These are phyloP conservation scores for Diadromus collaris DNA, from an alignment of 2,888 invertebrate species.

Conservation along the genomic window DNA sequence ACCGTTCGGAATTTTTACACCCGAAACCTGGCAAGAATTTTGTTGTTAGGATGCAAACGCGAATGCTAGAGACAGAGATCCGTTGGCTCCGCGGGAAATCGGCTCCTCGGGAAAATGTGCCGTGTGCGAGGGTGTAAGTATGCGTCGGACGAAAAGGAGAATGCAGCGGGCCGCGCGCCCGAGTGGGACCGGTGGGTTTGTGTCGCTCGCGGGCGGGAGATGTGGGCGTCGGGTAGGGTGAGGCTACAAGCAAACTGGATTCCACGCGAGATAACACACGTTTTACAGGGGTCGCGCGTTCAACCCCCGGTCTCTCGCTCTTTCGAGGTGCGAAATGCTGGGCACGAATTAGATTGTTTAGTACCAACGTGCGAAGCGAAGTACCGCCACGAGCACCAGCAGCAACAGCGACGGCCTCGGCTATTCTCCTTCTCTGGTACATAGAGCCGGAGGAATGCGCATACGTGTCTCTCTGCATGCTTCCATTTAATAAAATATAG, in stretches of 20 bases:
- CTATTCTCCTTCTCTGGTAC: neutral
- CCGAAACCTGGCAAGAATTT: slow-evolving; percentile 67
- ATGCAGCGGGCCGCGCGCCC: neutral
- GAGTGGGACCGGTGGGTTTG: neutral
- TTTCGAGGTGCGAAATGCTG: slow-evolving; percentile 57
- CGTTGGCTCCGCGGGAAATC: slow-evolving; percentile 13
- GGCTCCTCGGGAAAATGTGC: neutral
- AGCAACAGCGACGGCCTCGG: neutral
- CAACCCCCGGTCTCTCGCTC: slow-evolving; percentile 2
- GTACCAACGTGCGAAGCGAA: slow-evolving; percentile 53
- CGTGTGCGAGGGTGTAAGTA: neutral
- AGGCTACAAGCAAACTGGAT: slow-evolving; percentile 48
- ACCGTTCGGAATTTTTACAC: slow-evolving; percentile 77
- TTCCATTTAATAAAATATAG: neutral
- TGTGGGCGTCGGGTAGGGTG: slow-evolving; percentile 30
- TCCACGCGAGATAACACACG: slow-evolving; percentile 61
- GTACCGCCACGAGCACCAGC: slow-evolving; percentile 10
- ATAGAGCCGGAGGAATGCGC: slow-evolving; percentile 40
- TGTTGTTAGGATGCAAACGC: slow-evolving; percentile 59
- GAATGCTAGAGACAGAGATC: slow-evolving; percentile 21
- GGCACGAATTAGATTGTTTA: slow-evolving; percentile 62
- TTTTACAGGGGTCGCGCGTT: slow-evolving; percentile 54
- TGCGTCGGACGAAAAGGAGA: neutral
- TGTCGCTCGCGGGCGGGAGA: slow-evolving; percentile 30
- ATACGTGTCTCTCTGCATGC: slow-evolving; percentile 2